Evolutionary conservation across 2,888 invertebrate genomes (phyloP), one percentile per base, ranked within the genome.

Genomic region (Pterobdella sp.): DNA sequence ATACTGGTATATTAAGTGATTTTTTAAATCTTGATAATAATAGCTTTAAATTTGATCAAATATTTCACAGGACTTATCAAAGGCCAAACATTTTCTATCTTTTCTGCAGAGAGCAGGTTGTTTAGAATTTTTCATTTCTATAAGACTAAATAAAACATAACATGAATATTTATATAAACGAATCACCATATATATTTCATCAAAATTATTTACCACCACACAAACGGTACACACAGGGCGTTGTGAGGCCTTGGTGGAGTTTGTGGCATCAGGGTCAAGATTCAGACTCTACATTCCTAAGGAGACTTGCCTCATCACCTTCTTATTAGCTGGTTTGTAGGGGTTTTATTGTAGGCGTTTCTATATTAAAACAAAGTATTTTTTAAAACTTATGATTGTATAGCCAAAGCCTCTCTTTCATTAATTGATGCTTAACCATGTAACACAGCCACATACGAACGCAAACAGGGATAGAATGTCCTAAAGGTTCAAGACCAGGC

Each of bases 231-330:
- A 4, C n/a, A 22, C 60, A 56, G 71, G 71, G 14, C 89, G 91
- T 77, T 90, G 91, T 67, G 94, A 94, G 82, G 96, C 91, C 2
- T 89, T 93, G 22, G 95, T 96, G 1, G 98, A 99, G 83, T 98
- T 95, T 83, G 93, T 98, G 0, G 92, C 95, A 0, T 94, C 94
- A 81, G 97, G 97, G 29, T 95, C 97, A 0, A 88, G 98, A 66
- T 86, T 97, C 81, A 88, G 97, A 77, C 84, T 98, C 10, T 98
- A 91, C 85, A 89, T 98, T 78, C 93, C 95, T 1, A 93, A 94
- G 83, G 95, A 93, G 80, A 94, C 93, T 73, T 93, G 94, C 78
- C 86, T 97, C 73, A 90, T 97, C 73, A 97, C 96, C 2, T 94
- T 98, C 87, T 87, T 98, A 70, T 87, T 94, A 32, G 92, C 91